Evolutionary conservation across 2,113 vertebrate species (phyloP).

Genomic region (Epinephelus moara): DNA sequence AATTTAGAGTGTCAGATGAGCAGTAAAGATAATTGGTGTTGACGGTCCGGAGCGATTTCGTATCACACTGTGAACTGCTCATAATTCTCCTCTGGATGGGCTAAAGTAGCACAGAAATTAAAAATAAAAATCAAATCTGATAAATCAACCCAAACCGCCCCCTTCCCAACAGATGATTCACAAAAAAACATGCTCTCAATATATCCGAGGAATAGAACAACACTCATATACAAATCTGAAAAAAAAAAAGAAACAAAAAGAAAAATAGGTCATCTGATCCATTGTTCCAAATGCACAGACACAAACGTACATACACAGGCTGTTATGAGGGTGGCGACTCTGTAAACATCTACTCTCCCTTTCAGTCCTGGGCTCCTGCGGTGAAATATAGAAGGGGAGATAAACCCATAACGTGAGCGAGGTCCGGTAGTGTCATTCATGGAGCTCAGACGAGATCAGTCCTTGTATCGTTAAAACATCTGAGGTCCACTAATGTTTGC

Average conservation of each 20-base stretch:
- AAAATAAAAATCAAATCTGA: slow-evolving; percentile 47
- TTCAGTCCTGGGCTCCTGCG: slow-evolving; percentile 39
- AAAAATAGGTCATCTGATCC: slow-evolving; percentile 54
- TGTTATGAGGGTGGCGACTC: slow-evolving; percentile 58
- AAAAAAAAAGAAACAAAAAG: slow-evolving; percentile 4
- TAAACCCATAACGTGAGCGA: slow-evolving; percentile 10
- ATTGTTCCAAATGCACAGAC: slow-evolving; percentile 66
- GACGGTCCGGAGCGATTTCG: slow-evolving; percentile 33
- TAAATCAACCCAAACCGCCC: slow-evolving; percentile 53
- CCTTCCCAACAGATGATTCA: slow-evolving; percentile 56
- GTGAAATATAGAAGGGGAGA: slow-evolving; percentile 8
- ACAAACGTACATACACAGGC: slow-evolving; percentile 40
- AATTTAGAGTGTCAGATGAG: slow-evolving; percentile 37
- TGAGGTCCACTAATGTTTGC: not conserved
- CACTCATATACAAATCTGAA: slow-evolving; percentile 70
- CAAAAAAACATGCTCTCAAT: slow-evolving; percentile 61
- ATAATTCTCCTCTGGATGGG: slow-evolving; percentile 34
- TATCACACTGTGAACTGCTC: not conserved
- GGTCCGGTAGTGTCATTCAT: slow-evolving; percentile 28
- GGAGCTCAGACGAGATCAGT: not conserved
- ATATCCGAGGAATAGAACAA: slow-evolving; percentile 60
- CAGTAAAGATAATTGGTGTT: slow-evolving; percentile 22
- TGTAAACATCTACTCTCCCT: slow-evolving; percentile 64
- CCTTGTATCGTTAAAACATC: not conserved
- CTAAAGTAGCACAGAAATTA: slow-evolving; percentile 68